Base-by-base conservation (phyloP, 1,140 invertebrate genomes). In the Caenorhabditis tropicalis region DNA sequence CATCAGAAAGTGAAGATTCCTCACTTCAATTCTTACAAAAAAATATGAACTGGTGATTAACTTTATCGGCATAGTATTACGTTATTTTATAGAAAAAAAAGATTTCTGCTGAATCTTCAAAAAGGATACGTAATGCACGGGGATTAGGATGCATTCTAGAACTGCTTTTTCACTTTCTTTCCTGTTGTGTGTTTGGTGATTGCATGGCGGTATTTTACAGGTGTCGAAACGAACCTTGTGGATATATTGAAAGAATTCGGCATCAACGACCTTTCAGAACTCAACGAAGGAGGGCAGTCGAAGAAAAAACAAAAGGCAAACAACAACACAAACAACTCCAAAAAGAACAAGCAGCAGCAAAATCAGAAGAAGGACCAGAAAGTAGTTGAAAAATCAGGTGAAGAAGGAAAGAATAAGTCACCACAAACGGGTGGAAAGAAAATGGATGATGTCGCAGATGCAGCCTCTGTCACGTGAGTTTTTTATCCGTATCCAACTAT, bases 161-260 rank as follows among this genome's bases (percentile, higher is more conserved):
- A n/a, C 21, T 21, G 49, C 49, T 51, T 51, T 51, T n/a, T 51
- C 6, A n/a, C 19, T 58, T 58, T 15, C 15, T 29, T 65, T n/a
- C n/a, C n/a, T n/a, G n/a, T 24, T 21, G 58, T 65, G 19, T 31
- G 58, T 65, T 65, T 65, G 33, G 58, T 65, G 58, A 65, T 36
- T 65, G 58, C 58, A 65, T 65, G 58, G 31, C 58, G n/a, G 33
- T 74, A 27, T 36, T 43, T 74, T 74, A 29, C 65, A 74, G 65
- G 36, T 7, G 36, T 7, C 15, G 65, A 7, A 21, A 2, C 36
- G n/a, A 5, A 27, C 10, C 24, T 74, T 33, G 33, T 6, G 65
- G n/a, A 46, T 2, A 74, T 43, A 33, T 43, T 74, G 36, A 74
- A 74, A 74, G 65, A 74, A 19, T n/a, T 74, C 43, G 65, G 65